Evolutionary conservation across 2,113 vertebrate species (phyloP), one percentile per base, ranked within the genome.

Genomic region (Varanus komodoensis): DNA sequence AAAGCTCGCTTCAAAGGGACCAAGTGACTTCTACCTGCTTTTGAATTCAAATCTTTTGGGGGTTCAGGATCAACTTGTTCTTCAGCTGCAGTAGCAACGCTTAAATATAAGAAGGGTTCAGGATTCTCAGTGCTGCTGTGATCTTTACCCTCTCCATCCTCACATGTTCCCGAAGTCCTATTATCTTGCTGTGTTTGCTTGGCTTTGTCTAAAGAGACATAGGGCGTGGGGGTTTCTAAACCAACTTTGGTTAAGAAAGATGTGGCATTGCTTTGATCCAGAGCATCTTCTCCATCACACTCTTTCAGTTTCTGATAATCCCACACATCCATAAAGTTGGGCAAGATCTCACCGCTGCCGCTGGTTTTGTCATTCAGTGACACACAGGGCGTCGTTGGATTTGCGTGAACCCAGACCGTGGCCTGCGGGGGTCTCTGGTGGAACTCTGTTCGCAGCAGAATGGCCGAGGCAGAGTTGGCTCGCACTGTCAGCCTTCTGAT

Each of bases 391-490:
- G 23, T 34, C 50, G 52, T 38, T 2, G 6, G 11, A 1, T 77
- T 71, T 38, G 9, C 69, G 34, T 75, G 74, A 0, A 0, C 17
- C 1, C 6, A 32, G 6, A 29, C 32, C 12, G 57, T 23, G 81
- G 25, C 23, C 19, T 34, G 80, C n/a, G 75, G 61, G 32, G 32
- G 90, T 23, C 80, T 15, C 8, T 68, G 77, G 25, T 71, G 32
- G 32, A 92, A 94, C 9, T 95, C 91, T 8, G 89, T 83, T 14
- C 78, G 90, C 38, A 90, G 90, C 80, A 98, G 93, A 9, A 96
- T 50, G 9, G 97, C 96, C 0, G 95, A 92, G 3, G 97, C 97
- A 0, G 97, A 98, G 91, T 95, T 97, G 1, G 97, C 94, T 64
- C 96, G 90, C 89, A 92, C 91, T 29, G 15, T 69, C 69, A 0